These are phyloP conservation scores for Malacosoma neustria DNA, from an alignment of 2,888 invertebrate genomes.

Conservation along the genomic window DNA sequence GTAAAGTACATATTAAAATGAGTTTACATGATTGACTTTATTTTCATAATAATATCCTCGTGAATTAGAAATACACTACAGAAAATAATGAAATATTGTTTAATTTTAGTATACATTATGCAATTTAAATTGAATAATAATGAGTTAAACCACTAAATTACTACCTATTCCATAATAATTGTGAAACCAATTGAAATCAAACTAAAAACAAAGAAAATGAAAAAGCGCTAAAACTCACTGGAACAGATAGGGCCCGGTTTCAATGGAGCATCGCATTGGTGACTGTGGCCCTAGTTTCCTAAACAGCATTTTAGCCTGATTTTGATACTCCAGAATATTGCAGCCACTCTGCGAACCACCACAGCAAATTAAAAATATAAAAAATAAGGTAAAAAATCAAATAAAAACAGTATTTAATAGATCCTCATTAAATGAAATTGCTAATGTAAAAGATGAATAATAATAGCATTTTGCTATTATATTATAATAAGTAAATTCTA, in stretches of 20 bases:
- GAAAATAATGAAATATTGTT: too few species aligned
- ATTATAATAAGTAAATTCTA: too few species aligned
- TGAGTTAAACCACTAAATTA: too few species aligned
- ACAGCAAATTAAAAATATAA: slow-evolving; percentile 45
- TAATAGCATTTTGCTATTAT: too few species aligned
- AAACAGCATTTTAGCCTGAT: slow-evolving; percentile 99
- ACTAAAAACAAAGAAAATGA: slow-evolving; percentile 35
- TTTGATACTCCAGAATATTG: slow-evolving; percentile 97
- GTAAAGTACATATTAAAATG: too few species aligned
- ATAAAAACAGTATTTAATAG: slow-evolving; percentile 9
- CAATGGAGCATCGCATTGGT: slow-evolving; percentile 94
- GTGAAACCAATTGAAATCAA: slow-evolving; percentile 21
- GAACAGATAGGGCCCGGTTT: slow-evolving; percentile 97
- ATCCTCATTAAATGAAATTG: not conserved
- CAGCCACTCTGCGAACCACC: slow-evolving; percentile 86
- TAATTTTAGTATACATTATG: too few species aligned
- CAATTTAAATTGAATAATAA: too few species aligned
- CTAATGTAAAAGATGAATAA: not conserved
- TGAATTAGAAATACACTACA: too few species aligned
- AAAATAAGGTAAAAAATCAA: slow-evolving; percentile 25
- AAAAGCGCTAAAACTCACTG: slow-evolving; percentile 84
- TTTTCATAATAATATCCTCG: too few species aligned
- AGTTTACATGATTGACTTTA: too few species aligned
- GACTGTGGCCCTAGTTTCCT: slow-evolving; percentile 94
- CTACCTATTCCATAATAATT: too few species aligned